Percentiles rank a stretch among this genome's conserved stretches.
Evolutionary conservation across 2,113 vertebrate genomes (phyloP).

Genomic region (Theristicus caerulescens): DNA sequence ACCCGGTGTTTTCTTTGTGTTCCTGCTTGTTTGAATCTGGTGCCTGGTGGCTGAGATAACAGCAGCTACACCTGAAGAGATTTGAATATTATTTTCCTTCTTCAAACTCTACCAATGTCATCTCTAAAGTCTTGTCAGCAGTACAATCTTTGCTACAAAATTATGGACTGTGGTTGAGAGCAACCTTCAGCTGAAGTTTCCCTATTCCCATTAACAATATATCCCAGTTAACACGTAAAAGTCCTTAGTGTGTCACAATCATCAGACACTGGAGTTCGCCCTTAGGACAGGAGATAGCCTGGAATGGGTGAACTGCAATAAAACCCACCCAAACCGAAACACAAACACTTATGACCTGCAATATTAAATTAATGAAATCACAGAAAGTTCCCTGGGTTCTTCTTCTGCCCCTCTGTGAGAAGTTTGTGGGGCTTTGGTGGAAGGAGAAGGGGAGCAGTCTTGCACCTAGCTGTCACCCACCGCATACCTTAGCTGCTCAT

Average conservation of each 20-base stretch:
- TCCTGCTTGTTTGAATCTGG: background rate
- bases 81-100: background rate
- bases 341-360: background rate
- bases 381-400: background rate
- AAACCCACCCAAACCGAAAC: background rate
- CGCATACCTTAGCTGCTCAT: background rate
- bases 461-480: background rate
- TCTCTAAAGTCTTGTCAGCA: background rate
- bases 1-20: background rate
- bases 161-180: background rate
- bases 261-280: background rate
- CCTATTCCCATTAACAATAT: accelerated
- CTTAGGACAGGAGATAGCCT: background rate
- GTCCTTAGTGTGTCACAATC: background rate
- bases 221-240: background rate
- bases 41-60: background rate
- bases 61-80: background rate
- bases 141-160: background rate
- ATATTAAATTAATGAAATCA: background rate
- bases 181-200: background rate
- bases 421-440: background rate
- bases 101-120: background rate
- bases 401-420: background rate
- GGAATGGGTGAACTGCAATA: background rate
- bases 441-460: background rate